A percentile compares a stretch with the other conserved stretches of the same genome.
phyloP scores from a whole-genome alignment of 2,888 invertebrate genomes.

The Cheilosia vernalis region DNA sequence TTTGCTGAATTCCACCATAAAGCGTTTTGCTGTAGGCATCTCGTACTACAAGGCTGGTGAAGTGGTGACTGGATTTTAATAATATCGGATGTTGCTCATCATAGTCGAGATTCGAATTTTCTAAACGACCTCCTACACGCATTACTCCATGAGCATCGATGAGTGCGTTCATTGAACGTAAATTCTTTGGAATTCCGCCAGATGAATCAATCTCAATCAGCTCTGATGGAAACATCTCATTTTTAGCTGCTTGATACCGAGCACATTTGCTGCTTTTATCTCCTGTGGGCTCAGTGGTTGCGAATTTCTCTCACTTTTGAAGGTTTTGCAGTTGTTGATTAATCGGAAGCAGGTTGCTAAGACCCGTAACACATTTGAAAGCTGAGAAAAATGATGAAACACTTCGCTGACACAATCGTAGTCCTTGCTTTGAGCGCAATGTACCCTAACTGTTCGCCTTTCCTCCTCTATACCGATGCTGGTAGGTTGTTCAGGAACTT shows the following conservation, averaged over 20 bases:
- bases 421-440: neutral
- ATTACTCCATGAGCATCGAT: slow-evolving; percentile 9
- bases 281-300: neutral
- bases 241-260: neutral
- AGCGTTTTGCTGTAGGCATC: neutral
- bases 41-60: neutral
- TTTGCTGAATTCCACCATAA: no score
- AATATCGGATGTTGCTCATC: slow-evolving; percentile 8
- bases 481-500: neutral
- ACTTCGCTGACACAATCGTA: neutral
- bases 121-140: slow-evolving; percentile 24
- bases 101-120: neutral
- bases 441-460: neutral
- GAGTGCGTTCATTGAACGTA: slow-evolving; percentile 4
- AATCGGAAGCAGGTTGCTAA: neutral
- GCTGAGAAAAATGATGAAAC: neutral
- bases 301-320: neutral
- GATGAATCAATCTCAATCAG: neutral
- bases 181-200: neutral
- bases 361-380: neutral
- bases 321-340: neutral
- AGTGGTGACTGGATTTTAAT: neutral
- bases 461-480: neutral
- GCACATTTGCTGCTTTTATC: neutral
- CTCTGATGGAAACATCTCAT: neutral